Percentiles rank a stretch among this genome's conserved stretches.
Conservation (phyloP, 1,140 invertebrate species). For the Drosophila sturtevanti region DNA sequence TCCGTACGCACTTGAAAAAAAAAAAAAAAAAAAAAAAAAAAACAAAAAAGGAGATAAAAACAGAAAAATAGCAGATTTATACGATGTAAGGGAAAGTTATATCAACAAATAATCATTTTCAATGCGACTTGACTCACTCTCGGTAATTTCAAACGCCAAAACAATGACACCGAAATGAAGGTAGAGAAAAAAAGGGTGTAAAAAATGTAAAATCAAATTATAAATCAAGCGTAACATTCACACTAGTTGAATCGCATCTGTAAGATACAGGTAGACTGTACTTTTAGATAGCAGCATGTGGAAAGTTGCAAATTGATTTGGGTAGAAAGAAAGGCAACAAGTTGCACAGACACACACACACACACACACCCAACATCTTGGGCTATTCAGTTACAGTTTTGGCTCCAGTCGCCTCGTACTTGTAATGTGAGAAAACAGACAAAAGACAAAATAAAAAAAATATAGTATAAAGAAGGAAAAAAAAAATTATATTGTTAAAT, state of each 20-base stretch:
- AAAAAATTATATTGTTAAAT: slow-evolving; percentile 12
- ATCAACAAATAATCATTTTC: slow-evolving; percentile 31
- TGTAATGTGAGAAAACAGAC: slow-evolving; percentile 66
- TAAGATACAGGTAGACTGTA: not conserved
- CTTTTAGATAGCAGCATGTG: slow-evolving; percentile 33
- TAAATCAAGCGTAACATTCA: slow-evolving; percentile 66
- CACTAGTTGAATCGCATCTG: slow-evolving; percentile 36
- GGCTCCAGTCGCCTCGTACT: slow-evolving; percentile 6
- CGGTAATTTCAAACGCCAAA: slow-evolving; percentile 69
- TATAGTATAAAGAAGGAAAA: not conserved
- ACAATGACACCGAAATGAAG: slow-evolving; percentile 70
- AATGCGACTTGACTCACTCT: slow-evolving; percentile 42
- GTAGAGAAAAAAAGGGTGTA: not conserved
- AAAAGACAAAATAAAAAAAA: slow-evolving; percentile 6
- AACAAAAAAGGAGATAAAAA: too few relatives aligned
- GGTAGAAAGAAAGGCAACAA: slow-evolving; percentile 63
- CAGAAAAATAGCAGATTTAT: slow-evolving; percentile 59
- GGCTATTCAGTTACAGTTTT: slow-evolving; percentile 42
- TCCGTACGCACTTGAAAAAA: slow-evolving; percentile 50
- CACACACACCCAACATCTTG: not conserved
- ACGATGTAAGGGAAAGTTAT: slow-evolving; percentile 3
- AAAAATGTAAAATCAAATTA: slow-evolving; percentile 3
- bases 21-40: slow-evolving; percentile 50
- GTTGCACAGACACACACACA: slow-evolving; percentile 32
- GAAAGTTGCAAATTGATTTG: slow-evolving; percentile 55